Conservation (phyloP, 1,140 invertebrate species). For the Halictus rubicundus region DNA sequence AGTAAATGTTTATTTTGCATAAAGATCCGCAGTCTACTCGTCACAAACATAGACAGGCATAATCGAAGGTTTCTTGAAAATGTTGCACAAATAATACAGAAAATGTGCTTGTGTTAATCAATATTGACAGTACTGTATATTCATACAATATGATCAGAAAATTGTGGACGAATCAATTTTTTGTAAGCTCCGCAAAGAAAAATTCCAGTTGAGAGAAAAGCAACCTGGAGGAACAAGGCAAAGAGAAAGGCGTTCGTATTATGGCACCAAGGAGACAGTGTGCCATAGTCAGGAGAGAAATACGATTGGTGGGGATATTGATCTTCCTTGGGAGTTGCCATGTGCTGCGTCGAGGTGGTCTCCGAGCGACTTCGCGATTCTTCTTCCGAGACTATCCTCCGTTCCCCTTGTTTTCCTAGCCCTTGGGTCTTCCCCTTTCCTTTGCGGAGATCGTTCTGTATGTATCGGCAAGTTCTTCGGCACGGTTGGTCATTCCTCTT, state of each 20-base stretch:
- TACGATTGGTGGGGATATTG: constrained; percentile 71
- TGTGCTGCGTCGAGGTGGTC: constrained; percentile 61
- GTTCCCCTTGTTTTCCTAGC: constrained; percentile 31
- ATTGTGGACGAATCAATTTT: no score
- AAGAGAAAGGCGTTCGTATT: constrained; percentile 31
- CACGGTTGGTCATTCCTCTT: background rate
- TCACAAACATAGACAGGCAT: no score
- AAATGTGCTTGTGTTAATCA: no score
- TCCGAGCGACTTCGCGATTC: constrained; percentile 60
- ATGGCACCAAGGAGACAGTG: constrained; percentile 43
- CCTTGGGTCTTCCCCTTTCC: background rate
- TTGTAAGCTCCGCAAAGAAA: background rate
- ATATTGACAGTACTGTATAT: no score
- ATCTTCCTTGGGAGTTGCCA: constrained; percentile 66
- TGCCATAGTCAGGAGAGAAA: constrained; percentile 60
- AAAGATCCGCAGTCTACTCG: no score
- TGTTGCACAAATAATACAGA: no score
- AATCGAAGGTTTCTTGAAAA: no score
- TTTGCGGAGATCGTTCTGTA: background rate
- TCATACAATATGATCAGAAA: no score
- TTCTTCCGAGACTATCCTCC: constrained; percentile 47
- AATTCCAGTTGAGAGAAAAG: background rate
- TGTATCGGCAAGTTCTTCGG: background rate
- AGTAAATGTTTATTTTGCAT: no score
- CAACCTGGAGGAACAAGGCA: background rate